Percentiles rank a stretch among this genome's conserved stretches.
Evolutionary conservation across 2,888 invertebrate genomes (phyloP).

Genomic region (Macrosiphum euphorbiae): DNA sequence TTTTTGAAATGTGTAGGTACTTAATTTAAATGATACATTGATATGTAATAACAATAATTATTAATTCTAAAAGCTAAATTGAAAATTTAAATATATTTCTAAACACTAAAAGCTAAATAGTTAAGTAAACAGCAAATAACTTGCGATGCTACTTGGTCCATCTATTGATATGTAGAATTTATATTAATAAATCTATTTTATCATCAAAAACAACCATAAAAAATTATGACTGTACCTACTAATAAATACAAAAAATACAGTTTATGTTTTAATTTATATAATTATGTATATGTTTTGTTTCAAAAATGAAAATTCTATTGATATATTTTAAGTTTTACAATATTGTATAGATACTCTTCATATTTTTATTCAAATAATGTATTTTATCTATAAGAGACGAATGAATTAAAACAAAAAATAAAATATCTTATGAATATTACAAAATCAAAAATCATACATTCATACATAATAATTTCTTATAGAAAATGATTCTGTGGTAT

Average conservation of each 20-base stretch:
- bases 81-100: too few relatives aligned
- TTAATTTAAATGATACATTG: not conserved
- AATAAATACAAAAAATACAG: not conserved
- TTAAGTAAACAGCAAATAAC: not conserved
- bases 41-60: not conserved
- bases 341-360: not conserved
- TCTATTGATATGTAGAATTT: not conserved
- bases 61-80: not conserved
- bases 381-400: not conserved
- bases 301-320: not conserved
- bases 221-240: not conserved
- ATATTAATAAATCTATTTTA: not conserved
- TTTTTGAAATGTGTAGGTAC: not conserved
- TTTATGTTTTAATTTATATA: not conserved
- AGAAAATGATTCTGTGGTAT: not conserved
- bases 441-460: not conserved
- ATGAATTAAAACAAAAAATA: not conserved
- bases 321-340: not conserved
- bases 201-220: not conserved
- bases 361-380: not conserved
- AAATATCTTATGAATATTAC: not conserved
- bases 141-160: not conserved
- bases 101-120: too few relatives aligned
- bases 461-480: not conserved
- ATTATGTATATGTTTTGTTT: not conserved